Percentiles rank a stretch among this genome's conserved stretches.
phyloP scores from a whole-genome alignment of 2,797 vertebrate genomes.

The Toxotes lorentzi region DNA sequence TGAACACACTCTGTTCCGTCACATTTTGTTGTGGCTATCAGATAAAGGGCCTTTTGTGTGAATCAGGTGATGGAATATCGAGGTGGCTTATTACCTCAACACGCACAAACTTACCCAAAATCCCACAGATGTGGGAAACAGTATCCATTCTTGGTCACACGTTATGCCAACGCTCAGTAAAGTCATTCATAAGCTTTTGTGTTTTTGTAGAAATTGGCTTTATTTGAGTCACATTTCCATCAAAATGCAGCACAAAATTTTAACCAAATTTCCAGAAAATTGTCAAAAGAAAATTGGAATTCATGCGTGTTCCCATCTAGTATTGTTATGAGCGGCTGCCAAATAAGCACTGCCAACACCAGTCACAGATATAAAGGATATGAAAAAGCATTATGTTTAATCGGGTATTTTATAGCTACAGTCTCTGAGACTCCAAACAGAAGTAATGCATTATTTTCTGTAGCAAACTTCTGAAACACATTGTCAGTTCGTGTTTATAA shows the following conservation, averaged over 20 bases:
- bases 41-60: slow-evolving; percentile 40
- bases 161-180: not conserved
- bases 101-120: not conserved
- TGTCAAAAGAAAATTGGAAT: not conserved
- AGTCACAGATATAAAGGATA: not conserved
- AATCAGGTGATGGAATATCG: slow-evolving; percentile 28
- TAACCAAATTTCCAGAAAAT: not conserved
- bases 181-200: not conserved
- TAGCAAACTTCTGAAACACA: no score
- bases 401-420: not conserved
- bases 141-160: not conserved
- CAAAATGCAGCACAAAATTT: not conserved
- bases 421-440: not conserved
- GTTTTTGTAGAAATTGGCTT: not conserved
- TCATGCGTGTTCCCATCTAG: not conserved
- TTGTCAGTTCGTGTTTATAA: no score
- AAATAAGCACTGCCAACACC: not conserved
- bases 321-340: no score
- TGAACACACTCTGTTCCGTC: slow-evolving; percentile 38
- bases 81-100: slow-evolving; percentile 6
- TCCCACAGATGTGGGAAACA: not conserved
- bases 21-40: slow-evolving; percentile 30
- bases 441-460: no score
- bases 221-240: not conserved
- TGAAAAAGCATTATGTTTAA: not conserved